These are phyloP conservation scores for Apteryx owenii DNA, from an alignment of 2,113 vertebrate genomes.

Conservation along the genomic window DNA sequence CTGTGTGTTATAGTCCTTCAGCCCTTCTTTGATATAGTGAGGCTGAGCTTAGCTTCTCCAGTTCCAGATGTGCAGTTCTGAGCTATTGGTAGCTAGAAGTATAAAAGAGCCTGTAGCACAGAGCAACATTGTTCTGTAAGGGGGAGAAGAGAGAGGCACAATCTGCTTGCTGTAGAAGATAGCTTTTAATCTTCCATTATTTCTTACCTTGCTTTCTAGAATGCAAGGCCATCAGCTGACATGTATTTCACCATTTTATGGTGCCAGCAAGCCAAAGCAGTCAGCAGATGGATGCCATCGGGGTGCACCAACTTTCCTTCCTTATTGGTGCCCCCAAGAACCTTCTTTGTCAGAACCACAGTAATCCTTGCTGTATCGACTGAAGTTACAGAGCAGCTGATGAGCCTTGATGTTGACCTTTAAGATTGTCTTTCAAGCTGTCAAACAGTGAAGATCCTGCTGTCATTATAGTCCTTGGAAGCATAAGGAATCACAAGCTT, in stretches of 20 bases:
- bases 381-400: background rate
- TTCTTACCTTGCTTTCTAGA: background rate
- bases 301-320: background rate
- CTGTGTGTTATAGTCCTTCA: fast-evolving
- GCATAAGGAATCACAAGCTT: background rate
- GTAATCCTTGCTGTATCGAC: background rate
- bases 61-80: fast-evolving
- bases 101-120: background rate
- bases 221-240: background rate
- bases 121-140: background rate
- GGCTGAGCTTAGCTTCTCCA: background rate
- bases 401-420: background rate
- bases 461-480: background rate
- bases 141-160: background rate
- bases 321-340: background rate
- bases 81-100: background rate
- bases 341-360: background rate
- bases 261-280: background rate
- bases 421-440: background rate
- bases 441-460: background rate
- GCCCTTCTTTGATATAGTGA: background rate
- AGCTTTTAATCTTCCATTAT: background rate
- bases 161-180: background rate
- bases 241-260: background rate
- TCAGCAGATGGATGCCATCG: background rate